Evolutionary conservation across 2,797 vertebrate genomes (phyloP).

Genomic region (Pyrocephalus nanus): DNA sequence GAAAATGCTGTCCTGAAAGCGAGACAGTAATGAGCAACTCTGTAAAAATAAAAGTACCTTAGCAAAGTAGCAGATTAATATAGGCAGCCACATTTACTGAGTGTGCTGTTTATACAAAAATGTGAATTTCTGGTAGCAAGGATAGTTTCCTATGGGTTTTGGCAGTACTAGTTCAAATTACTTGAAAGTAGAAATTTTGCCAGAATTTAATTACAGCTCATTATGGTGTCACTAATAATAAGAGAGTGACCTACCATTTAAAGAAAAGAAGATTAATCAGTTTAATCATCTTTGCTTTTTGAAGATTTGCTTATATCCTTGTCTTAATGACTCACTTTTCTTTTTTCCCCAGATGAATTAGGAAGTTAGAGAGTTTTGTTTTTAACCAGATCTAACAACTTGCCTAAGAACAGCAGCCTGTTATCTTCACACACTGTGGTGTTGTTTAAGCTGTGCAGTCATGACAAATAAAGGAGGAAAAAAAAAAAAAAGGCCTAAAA

Average conservation of each 20-base stretch:
- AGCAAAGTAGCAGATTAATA: neutral
- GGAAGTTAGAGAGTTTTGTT: neutral
- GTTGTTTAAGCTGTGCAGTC: neutral
- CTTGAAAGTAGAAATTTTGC: neutral
- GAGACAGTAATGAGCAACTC: neutral
- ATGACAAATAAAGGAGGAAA: neutral
- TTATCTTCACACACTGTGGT: neutral
- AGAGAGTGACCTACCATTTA: neutral
- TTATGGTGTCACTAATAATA: neutral
- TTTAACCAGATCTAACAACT: neutral
- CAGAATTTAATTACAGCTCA: conserved; percentile 20
- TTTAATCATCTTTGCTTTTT: conserved; percentile 1
- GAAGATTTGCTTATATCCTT: neutral
- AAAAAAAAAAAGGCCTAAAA: accelerated
- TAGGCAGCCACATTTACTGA: neutral
- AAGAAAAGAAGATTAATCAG: neutral
- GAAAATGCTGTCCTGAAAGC: neutral
- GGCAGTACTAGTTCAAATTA: neutral
- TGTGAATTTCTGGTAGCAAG: neutral
- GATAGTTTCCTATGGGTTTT: neutral
- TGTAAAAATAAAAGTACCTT: neutral
- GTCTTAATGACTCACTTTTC: neutral
- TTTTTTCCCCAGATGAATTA: neutral
- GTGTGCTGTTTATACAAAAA: neutral
- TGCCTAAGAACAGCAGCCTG: neutral